A percentile compares a stretch with the other conserved stretches of the same genome.
Evolutionary conservation across 2,888 invertebrate species (phyloP).

Genomic region (Anoplius nigerrimus): DNA sequence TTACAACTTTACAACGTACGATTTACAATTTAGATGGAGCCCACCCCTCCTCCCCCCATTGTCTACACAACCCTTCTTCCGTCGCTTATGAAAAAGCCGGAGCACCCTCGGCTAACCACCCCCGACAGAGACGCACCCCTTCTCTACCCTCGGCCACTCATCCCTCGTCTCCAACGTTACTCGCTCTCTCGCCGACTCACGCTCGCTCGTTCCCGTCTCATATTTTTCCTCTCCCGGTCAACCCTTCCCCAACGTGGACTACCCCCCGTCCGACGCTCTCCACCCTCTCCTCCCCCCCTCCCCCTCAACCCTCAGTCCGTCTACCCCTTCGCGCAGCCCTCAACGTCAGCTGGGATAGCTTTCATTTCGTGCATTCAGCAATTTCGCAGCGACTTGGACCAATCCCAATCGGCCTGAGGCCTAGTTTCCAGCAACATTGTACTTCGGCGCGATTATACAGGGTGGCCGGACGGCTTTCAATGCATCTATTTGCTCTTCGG

Average conservation of each 20-base stretch:
- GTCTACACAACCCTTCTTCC: constrained; percentile 62
- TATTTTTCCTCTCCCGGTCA: constrained; percentile 10
- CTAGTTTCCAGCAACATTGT: constrained; percentile 40
- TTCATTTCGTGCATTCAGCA: constrained; percentile 67
- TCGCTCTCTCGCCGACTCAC: no score
- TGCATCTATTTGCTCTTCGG: no score
- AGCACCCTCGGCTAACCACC: constrained; percentile 50
- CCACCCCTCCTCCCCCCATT: no score
- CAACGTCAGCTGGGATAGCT: constrained; percentile 66
- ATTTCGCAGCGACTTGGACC: constrained; percentile 43
- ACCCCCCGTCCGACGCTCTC: no score
- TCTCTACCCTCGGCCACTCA: constrained; percentile 14
- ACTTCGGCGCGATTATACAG: background rate
- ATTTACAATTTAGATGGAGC: constrained; percentile 71
- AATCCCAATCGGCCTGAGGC: constrained; percentile 43
- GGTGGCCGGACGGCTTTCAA: background rate
- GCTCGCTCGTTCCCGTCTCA: background rate
- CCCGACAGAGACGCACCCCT: constrained; percentile 49
- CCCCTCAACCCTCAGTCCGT: background rate
- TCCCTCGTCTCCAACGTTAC: no score
- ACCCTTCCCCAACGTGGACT: no score
- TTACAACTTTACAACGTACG: constrained; percentile 65
- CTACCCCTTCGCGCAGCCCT: constrained; percentile 33
- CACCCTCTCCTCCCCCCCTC: constrained; percentile 22
- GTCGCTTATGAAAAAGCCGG: constrained; percentile 62